Evolutionary conservation across 2,797 vertebrate species (phyloP).

Genomic region (Trichosurus vulpecula): DNA sequence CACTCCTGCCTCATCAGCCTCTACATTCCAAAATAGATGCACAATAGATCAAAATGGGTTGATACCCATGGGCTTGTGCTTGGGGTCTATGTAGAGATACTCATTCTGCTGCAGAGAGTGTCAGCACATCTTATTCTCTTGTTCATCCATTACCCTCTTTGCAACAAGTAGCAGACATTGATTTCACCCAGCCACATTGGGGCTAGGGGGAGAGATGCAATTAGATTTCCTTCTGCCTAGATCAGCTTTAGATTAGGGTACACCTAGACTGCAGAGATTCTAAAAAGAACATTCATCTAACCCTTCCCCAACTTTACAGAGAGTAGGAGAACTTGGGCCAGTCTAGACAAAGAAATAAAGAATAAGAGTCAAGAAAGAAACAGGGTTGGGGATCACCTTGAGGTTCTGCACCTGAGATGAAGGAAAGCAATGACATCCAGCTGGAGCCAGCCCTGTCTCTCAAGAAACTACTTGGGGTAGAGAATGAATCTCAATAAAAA

Average conservation of each 20-base stretch:
- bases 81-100: neutral
- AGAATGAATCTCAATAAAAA: neutral
- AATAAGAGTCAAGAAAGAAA: neutral
- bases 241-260: neutral
- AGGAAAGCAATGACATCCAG: neutral
- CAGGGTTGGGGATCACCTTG: neutral
- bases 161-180: neutral
- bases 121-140: neutral
- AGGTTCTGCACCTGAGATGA: neutral
- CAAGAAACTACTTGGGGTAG: neutral
- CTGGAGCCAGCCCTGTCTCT: neutral
- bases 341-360: neutral
- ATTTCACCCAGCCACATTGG: neutral
- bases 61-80: neutral
- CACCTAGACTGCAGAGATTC: neutral
- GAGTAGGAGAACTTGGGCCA: neutral
- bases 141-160: neutral
- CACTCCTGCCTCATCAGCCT: neutral
- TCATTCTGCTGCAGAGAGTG: neutral
- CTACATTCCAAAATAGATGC: neutral
- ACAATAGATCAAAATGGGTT: no score
- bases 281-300: neutral
- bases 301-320: neutral
- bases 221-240: neutral
- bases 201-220: neutral